Base-by-base conservation (phyloP, 2,113 vertebrate genomes). In the Pampusana beccarii region DNA sequence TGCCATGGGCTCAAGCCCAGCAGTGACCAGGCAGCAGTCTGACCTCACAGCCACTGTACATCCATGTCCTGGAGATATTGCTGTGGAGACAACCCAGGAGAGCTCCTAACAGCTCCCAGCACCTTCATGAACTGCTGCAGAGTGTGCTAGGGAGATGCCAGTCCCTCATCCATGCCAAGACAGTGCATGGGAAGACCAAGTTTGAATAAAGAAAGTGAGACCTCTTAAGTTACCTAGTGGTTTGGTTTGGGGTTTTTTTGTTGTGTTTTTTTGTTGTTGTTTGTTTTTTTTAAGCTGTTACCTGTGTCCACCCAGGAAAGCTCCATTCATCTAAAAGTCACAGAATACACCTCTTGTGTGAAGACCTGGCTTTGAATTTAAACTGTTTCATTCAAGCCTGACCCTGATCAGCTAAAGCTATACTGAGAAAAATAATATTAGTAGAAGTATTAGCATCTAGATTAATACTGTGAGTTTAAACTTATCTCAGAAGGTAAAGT, bases 1-100 rank as follows among this genome's bases (percentile, higher is more conserved):
- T 16, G 13, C 17, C 20, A 13, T 1, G 0, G 53, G 8, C 58
- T 85, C 4, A 0, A 86, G 26, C 19, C 33, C 5, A 2, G 26
- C 42, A 40, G 25, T 5, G 4, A 5, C 29, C 66, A 82, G 46
- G 57, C 25, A 72, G 36, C 58, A 77, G 26, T 31, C 21, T 62
- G n/a, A 56, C 16, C 57, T 88, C 60, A 69, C 21, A 44, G 33
- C 28, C 21, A 31, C 46, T 36, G 5, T 23, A 50, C 6, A 4
- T 29, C 33, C 40, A 33, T 4, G 11, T 24, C 33, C 62, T 23
- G 12, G 13, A 88, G n/a, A 54, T 29, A 8, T 18, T 0, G 0
- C 58, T 31, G 25, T 24, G 12, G 8, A 17, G n/a, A 51, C 25
- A 36, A 29, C 1, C 7, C 11, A 26, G 42, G 28, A 60, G 13